Evolutionary conservation across 2,888 invertebrate species (phyloP).

Genomic region (Coelogynopora nodosa): DNA sequence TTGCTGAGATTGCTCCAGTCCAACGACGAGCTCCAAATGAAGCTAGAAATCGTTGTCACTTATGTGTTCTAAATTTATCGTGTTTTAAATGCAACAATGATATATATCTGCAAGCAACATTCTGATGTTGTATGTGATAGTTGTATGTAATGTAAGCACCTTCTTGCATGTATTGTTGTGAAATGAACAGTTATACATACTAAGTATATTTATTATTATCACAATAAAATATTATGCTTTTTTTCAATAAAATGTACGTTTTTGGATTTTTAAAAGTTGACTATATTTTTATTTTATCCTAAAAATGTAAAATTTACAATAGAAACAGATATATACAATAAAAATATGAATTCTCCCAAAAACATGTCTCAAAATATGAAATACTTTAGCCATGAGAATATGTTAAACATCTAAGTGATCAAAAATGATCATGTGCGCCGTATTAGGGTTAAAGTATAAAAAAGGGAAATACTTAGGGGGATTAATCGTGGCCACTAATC

Average conservation of each 20-base stretch:
- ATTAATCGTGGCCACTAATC: too few species aligned
- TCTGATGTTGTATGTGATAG: background rate
- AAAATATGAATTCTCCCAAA: background rate
- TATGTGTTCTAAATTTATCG: background rate
- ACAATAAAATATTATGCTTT: background rate
- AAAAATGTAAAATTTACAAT: background rate
- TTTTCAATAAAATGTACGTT: background rate
- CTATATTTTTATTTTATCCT: background rate
- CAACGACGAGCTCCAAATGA: background rate
- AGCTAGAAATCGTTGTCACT: background rate
- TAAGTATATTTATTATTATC: background rate
- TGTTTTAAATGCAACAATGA: background rate
- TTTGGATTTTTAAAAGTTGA: background rate
- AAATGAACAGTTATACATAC: background rate
- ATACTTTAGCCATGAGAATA: background rate
- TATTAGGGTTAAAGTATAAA: background rate
- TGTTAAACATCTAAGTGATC: background rate
- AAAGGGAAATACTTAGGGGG: too few species aligned
- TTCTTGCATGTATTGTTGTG: background rate
- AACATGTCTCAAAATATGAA: background rate
- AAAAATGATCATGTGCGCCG: background rate
- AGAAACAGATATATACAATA: background rate
- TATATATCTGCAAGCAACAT: background rate
- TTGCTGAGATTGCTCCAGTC: background rate
- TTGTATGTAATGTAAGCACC: background rate